These are phyloP conservation scores for Sebastes cheni DNA, from an alignment of 2,797 vertebrate species.

Conservation along the genomic window DNA sequence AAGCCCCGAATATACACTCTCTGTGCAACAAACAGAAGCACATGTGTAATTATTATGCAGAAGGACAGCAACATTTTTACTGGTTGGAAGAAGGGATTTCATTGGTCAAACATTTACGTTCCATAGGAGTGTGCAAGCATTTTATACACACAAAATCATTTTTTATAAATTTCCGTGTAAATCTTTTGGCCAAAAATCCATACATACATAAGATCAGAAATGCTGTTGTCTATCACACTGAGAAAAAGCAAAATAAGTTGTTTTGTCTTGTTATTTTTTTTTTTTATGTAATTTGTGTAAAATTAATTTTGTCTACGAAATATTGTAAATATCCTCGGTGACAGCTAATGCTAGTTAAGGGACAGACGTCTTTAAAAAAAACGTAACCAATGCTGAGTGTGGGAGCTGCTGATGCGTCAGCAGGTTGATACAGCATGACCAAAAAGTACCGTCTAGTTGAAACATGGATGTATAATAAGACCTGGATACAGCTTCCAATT, in stretches of 20 bases:
- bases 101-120: no score
- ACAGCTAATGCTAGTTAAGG: neutral
- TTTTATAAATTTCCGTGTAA: neutral
- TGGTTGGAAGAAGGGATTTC: neutral
- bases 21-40: no score
- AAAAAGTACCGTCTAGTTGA: neutral
- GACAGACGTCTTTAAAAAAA: neutral
- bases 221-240: neutral
- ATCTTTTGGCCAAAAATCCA: no score
- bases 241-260: neutral
- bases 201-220: neutral
- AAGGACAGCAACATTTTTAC: no score
- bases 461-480: neutral
- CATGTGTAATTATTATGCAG: no score
- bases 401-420: neutral
- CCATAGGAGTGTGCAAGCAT: no score
- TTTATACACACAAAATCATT: neutral
- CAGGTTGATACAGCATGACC: neutral
- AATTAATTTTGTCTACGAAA: neutral
- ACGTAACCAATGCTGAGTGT: neutral
- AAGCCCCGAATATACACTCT: accelerated
- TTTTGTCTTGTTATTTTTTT: neutral
- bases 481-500: no score
- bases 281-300: neutral
- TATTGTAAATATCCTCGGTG: neutral